Conservation (phyloP, 2,888 invertebrate genomes). For the Drosophila silvestris region DNA sequence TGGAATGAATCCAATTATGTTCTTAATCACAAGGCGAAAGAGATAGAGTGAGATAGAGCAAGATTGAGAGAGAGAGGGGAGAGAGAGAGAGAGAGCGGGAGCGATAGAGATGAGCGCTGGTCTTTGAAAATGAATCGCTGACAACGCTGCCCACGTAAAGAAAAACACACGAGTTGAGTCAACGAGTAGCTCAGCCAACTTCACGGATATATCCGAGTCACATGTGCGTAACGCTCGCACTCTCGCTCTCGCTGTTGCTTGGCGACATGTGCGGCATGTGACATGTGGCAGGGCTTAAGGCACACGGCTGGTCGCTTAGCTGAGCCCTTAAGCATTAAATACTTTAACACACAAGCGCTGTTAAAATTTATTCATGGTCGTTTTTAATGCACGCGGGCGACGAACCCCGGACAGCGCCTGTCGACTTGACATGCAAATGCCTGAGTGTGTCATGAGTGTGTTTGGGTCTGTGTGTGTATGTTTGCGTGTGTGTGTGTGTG, state of each 20-base stretch:
- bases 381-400: constrained; percentile 68
- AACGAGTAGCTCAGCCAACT: constrained; percentile 44
- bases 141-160: constrained; percentile 49
- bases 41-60: neutral
- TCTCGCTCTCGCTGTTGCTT: constrained; percentile 1
- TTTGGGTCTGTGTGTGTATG: constrained; percentile 10
- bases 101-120: constrained; percentile 8
- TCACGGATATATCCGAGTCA: constrained; percentile 46
- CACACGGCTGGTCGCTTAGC: constrained; percentile 71
- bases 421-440: constrained; percentile 75
- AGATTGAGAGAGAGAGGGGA: neutral
- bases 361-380: constrained; percentile 78
- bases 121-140: constrained; percentile 50
- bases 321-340: constrained; percentile 80
- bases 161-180: constrained; percentile 23
- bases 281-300: constrained; percentile 76
- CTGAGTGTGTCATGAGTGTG: constrained; percentile 27
- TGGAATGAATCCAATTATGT: constrained; percentile 82
- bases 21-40: constrained; percentile 75
- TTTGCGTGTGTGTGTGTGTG: constrained; percentile 22
- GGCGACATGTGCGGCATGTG: constrained; percentile 39
- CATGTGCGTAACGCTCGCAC: constrained; percentile 45
- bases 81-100: constrained; percentile 1
- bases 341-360: constrained; percentile 79
- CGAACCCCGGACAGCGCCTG: constrained; percentile 42